These are phyloP conservation scores for Delichon dasypus DNA, from an alignment of 2,797 vertebrate genomes.

Conservation along the genomic window DNA sequence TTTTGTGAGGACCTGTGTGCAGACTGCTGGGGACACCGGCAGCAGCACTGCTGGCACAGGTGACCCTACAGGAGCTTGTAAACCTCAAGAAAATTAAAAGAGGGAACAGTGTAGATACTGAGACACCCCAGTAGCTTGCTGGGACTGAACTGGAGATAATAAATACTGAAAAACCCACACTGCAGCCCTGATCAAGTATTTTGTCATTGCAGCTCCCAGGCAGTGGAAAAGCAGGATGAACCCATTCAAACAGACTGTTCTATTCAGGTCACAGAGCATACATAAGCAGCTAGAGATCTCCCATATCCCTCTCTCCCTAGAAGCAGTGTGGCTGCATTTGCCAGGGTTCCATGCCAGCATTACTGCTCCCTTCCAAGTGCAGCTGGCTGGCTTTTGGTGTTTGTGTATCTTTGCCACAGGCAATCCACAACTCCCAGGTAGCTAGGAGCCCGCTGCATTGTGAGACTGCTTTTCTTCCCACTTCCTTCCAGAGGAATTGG, in stretches of 20 bases:
- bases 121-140: not conserved
- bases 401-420: not conserved
- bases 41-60: not conserved
- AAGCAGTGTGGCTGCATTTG: not conserved
- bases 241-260: not conserved
- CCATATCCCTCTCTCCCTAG: not conserved
- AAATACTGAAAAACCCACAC: not conserved
- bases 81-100: not conserved
- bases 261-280: not conserved
- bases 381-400: not conserved
- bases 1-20: not conserved
- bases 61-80: not conserved
- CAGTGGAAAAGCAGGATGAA: not conserved
- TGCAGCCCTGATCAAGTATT: not conserved
- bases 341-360: not conserved
- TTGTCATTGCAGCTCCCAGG: not conserved
- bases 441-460: not conserved
- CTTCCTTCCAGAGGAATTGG: not conserved
- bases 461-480: not conserved
- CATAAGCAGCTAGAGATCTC: not conserved
- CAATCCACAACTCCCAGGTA: not conserved
- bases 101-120: not conserved
- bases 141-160: not conserved
- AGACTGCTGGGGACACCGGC: not conserved
- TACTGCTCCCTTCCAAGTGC: not conserved